These are phyloP conservation scores for Pseudomyrmex flavicornis DNA, from an alignment of 1,140 invertebrate species.

Conservation along the genomic window DNA sequence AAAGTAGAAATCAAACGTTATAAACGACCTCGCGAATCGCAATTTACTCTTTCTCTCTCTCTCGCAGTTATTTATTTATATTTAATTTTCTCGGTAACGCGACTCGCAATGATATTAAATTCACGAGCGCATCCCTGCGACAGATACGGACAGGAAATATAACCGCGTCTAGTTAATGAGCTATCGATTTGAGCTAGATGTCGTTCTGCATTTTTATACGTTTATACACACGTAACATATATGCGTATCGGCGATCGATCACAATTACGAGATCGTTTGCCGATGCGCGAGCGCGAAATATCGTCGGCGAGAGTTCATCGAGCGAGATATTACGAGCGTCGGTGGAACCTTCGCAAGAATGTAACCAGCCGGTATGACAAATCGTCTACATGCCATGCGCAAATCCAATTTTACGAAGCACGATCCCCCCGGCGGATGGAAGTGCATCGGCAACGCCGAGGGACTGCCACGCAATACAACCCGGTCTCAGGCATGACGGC, in stretches of 20 bases:
- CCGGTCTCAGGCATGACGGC: constrained; percentile 64
- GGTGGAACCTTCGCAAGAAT: constrained; percentile 48
- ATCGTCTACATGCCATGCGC: constrained; percentile 63
- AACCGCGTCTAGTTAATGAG: constrained; percentile 55
- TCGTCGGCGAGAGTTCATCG: constrained; percentile 50
- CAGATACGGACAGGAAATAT: constrained; percentile 43
- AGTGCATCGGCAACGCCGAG: constrained; percentile 69
- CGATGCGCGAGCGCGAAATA: constrained; percentile 56
- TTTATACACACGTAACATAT: background rate
- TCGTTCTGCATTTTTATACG: constrained; percentile 48
- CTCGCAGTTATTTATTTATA: constrained; percentile 57
- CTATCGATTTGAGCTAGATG: constrained; percentile 39
- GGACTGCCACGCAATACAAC: constrained; percentile 68
- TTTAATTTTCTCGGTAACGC: constrained; percentile 50
- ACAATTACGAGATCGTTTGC: constrained; percentile 50
- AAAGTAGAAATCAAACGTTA: constrained; percentile 57
- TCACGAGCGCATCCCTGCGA: constrained; percentile 16
- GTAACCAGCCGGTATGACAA: constrained; percentile 61
- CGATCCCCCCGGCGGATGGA: constrained; percentile 68
- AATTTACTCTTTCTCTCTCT: constrained; percentile 33
- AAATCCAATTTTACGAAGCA: constrained; percentile 75
- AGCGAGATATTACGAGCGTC: constrained; percentile 53
- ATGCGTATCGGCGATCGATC: constrained; percentile 40
- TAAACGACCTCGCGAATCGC: constrained; percentile 50
- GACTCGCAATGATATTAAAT: constrained; percentile 53